Base-by-base conservation (phyloP, 2,113 vertebrate species). In the Calidris pygmaea region DNA sequence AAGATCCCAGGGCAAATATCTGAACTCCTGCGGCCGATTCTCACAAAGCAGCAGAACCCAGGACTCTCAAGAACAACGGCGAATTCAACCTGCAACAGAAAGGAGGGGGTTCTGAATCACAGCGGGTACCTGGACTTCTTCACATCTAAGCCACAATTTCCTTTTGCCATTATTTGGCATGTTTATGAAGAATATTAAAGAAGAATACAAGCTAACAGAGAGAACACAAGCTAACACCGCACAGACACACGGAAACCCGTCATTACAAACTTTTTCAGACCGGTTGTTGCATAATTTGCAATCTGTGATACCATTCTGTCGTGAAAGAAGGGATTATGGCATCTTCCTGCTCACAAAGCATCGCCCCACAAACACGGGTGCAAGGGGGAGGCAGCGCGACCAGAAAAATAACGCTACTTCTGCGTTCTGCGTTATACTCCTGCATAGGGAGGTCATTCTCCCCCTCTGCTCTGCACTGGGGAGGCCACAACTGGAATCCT, bases 61-160 rank as follows among this genome's bases (percentile, higher is more conserved):
- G 63, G 85, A 50, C 47, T 92, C 95, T 83, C 87, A 67, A 96
- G 89, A 96, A 80, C 43, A 95, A 95, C 26, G 4, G 84, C 70
- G 84, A 88, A 80, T 96, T 83, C 85, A 90, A 97, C 97, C 98
- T 98, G 98, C 72, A 98, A 98, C 0, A 97, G 78, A 98, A 98
- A 98, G 71, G 75, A 97, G 32, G 85, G 63, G 45, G 85, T 96
- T 96, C 93, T 96, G 78, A 98, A 96, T 95, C 74, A 70, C 7
- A 41, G 53, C 71, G 71, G 37, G 60, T 23, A 70, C 62, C 66
- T 65, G 10, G 56, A 71, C 29, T 59, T 75, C 80, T 55, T 62
- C 37, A 87, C 63, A 68, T 37, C 68, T 37, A 96, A 81, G 48
- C 43, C 62, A 58, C 32, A 5, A 32, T 47, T 73, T 47, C 76